Evolutionary conservation across 2,888 invertebrate genomes (phyloP).

Genomic region (Sinelater perroti): DNA sequence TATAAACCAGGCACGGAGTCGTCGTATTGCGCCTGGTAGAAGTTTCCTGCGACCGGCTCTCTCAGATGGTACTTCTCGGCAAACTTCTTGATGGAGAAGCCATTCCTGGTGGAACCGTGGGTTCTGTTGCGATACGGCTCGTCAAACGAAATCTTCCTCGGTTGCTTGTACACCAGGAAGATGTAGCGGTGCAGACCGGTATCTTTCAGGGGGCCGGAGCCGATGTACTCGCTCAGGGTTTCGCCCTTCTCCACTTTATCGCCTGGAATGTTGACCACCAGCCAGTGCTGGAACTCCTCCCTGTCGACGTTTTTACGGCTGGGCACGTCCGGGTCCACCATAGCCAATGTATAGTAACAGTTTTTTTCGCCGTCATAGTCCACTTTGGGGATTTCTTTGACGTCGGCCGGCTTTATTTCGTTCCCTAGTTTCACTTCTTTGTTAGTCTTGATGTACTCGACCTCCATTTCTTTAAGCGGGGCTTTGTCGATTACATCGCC

Average conservation of each 20-base stretch:
- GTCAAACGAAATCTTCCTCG: constrained; percentile 53
- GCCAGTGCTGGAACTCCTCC: constrained; percentile 82
- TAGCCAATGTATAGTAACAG: constrained; percentile 71
- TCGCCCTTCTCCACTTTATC: constrained; percentile 70
- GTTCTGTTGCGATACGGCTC: constrained; percentile 34
- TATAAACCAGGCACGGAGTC: constrained; percentile 61
- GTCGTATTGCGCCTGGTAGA: constrained; percentile 68
- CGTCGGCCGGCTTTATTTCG: constrained; percentile 75
- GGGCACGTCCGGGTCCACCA: constrained; percentile 81
- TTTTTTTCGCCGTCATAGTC: constrained; percentile 69
- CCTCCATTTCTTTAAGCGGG: constrained; percentile 64
- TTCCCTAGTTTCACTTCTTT: constrained; percentile 68
- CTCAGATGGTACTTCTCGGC: constrained; percentile 68
- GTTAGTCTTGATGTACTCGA: constrained; percentile 64
- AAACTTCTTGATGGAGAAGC: constrained; percentile 66
- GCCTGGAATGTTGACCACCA: constrained; percentile 77
- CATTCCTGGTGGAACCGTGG: constrained; percentile 52
- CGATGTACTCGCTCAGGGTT: constrained; percentile 70
- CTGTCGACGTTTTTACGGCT: constrained; percentile 73
- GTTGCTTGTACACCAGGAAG: background rate
- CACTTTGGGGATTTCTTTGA: constrained; percentile 73
- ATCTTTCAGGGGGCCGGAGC: constrained; percentile 73
- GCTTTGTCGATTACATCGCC: constrained; percentile 73
- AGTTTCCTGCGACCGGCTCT: constrained; percentile 69
- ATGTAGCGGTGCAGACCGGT: constrained; percentile 62